Evolutionary conservation across 2,888 invertebrate species (phyloP), one percentile per base, ranked within the genome.

Genomic region (Oscheius sp.): DNA sequence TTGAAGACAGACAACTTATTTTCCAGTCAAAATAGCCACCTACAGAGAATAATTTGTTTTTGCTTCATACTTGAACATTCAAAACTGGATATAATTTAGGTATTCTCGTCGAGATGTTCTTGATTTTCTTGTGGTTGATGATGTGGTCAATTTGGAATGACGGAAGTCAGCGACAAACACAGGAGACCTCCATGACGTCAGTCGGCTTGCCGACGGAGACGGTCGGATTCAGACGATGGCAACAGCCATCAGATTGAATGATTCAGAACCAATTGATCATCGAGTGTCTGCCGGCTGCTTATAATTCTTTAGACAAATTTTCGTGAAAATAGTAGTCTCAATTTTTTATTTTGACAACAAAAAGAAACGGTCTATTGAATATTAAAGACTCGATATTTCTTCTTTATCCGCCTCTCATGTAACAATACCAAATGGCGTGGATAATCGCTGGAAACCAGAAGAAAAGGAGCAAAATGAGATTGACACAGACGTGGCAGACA

Each of bases 351-450:
- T n/a, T n/a, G n/a, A n/a, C n/a, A n/a, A n/a, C n/a, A n/a, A n/a
- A n/a, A n/a, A n/a, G n/a, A n/a, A n/a, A n/a, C n/a, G n/a, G n/a
- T n/a, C n/a, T n/a, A n/a, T n/a, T n/a, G n/a, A n/a, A n/a, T n/a
- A n/a, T n/a, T n/a, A n/a, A n/a, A n/a, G n/a, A n/a, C n/a, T n/a
- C n/a, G n/a, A n/a, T n/a, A n/a, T n/a, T n/a, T n/a, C n/a, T n/a
- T n/a, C n/a, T n/a, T n/a, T 35, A 23, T 21, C 21, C 55, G 23
- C 46, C 52, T 23, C 64, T 46, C 46, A 78, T 59, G 69, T 71
- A 78, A 43, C 80, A 80, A 52, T 75, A 76, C 72, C 78, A 80
- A 46, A 80, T 69, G 53, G 78, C 80, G 66, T 80, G 80, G 45
- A 78, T 74, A 18, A 76, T 72, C 16, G 74, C 68, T 16, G 78